These are phyloP conservation scores for Cordilura impudica DNA, from an alignment of 2,888 invertebrate species.

Conservation along the genomic window DNA sequence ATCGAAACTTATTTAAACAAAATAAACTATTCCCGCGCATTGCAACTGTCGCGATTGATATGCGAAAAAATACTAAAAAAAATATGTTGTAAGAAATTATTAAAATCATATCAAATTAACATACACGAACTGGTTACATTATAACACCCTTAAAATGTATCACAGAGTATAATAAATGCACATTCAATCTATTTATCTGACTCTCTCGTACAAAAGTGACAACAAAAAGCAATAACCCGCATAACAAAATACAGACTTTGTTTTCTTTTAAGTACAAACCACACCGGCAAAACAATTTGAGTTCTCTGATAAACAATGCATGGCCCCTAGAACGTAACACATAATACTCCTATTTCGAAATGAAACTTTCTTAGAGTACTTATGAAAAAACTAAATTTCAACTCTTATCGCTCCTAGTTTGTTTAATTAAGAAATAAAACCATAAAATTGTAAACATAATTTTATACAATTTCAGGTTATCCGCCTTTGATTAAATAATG, in stretches of 20 bases:
- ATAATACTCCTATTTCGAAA: too few relatives aligned
- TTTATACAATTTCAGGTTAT: too few relatives aligned
- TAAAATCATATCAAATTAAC: background rate
- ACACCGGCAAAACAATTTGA: too few relatives aligned
- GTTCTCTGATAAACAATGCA: too few relatives aligned
- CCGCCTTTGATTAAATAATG: too few relatives aligned
- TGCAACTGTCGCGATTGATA: slow-evolving; percentile 34
- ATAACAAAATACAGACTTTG: background rate
- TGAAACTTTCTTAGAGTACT: too few relatives aligned
- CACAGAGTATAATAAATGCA: background rate
- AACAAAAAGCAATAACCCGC: background rate
- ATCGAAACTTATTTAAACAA: background rate
- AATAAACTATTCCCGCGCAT: slow-evolving; percentile 14
- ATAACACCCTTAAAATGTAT: background rate
- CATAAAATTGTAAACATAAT: too few relatives aligned
- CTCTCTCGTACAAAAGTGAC: background rate
- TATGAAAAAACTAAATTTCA: too few relatives aligned
- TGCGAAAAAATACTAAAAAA: slow-evolving; percentile 25
- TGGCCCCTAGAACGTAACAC: too few relatives aligned
- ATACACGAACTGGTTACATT: background rate
- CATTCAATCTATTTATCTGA: background rate
- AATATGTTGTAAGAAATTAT: background rate
- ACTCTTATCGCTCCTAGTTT: too few relatives aligned
- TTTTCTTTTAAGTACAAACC: too few relatives aligned
- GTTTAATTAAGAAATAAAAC: too few relatives aligned